Base-by-base conservation (phyloP, 2,113 vertebrate genomes). In the Vicugna pacos region DNA sequence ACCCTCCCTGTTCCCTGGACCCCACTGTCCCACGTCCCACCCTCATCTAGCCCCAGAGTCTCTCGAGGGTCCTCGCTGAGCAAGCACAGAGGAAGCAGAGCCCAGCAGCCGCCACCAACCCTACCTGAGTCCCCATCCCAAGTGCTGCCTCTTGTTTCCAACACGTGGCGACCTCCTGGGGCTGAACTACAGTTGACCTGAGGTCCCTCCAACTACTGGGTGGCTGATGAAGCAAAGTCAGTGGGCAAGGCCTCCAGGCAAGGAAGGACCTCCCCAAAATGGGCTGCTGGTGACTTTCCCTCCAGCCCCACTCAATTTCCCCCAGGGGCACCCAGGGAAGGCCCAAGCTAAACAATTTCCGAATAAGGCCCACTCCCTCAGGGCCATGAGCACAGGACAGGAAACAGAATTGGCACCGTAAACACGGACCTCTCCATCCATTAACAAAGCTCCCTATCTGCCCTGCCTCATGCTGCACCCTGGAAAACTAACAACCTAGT, bases 351-450 rank as follows among this genome's bases (percentile, higher is more conserved):
- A 60, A 79, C 24, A 1, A 52, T 20, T 54, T 52, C 17, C 14
- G 15, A 35, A 30, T 15, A 5, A 22, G 14, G 30, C 0, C 38
- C 50, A 69, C 80, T 93, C 64, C 32, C 50, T 52, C 22, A 14
- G 3, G 10, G 42, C 38, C 72, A n/a, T 0, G 0, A n/a, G n/a
- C 24, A 24, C 3, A 12, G 16, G 50, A 64, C 1, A 11, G 52
- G 70, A 86, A 83, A 70, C 3, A 3, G 22, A 32, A 48, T 0
- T 14, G n/a, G 75, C 11, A 10, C 19, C 10, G 2, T 50, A 20
- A 50, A 24, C 0, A 0, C 75, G 1, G 6, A 12, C 54, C 52
- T 28, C 20, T 26, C 12, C 1, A 0, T 6, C 20, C 48, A 6
- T 14, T 20, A 35, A 42, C 80, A 62, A 17, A n/a, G 70, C 42